Evolutionary conservation across 2,797 vertebrate genomes (phyloP), one percentile per base, ranked within the genome.

Genomic region (Linurgus olivaceus): DNA sequence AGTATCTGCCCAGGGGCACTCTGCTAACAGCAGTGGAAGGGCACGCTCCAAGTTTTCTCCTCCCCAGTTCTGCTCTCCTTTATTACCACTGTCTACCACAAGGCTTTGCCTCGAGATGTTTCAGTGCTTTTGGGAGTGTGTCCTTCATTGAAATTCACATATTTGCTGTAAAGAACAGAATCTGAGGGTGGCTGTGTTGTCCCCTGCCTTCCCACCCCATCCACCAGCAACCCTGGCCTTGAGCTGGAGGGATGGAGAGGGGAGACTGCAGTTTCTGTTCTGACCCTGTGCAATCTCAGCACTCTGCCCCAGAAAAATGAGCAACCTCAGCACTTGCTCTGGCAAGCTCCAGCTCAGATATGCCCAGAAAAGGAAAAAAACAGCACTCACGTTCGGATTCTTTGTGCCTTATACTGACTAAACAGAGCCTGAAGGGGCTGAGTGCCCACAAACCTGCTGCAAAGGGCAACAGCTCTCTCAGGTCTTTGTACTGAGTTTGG

Each of bases 341-440:
- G 91, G 91, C 96, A 96, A 91, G 95, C 95, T 94, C n/a, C 33
- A 18, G 52, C 81, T 40, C 89, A 83, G 91, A 82, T 94, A 96
- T 96, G 96, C 94, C 96, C 96, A 96, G 94, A 96, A 96, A 96
- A 96, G 95, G 96, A 90, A 89, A 70, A 88, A 91, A 52, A 0
- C 45, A 66, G 26, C 4, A 6, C 75, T 94, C 37, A 3, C 2
- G 0, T 74, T 95, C 42, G 6, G 59, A 86, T 92, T 89, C 91
- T 89, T 91, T 77, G n/a, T 79, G 94, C 38, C 31, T 94, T 86
- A 11, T 68, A 77, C 82, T 91, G 91, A 95, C 91, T 95, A 94
- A 93, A 90, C 29, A 79, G 62, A 66, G n/a, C 45, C 67, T 89
- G 84, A 31, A 65, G 87, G 81, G 75, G 81, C 84, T 65, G 68